Base-by-base conservation (phyloP, 2,888 invertebrate genomes). In the Agonopterix alstromeriana region DNA sequence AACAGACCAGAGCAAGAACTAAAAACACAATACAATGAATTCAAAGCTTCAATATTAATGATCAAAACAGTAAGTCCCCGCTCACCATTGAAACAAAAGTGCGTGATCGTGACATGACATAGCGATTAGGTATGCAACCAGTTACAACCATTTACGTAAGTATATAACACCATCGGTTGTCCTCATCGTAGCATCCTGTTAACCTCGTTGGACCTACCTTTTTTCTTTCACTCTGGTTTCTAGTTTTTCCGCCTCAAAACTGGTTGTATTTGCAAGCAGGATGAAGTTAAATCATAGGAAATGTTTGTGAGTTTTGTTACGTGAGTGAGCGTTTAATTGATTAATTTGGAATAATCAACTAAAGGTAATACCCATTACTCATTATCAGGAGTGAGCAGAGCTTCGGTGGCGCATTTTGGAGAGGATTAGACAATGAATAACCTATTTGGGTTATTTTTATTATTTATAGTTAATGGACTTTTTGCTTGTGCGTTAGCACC, bases 131-230 rank as follows among this genome's bases (percentile, higher is more conserved):
- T 54, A 61, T 56, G 61, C 59, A 60, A 55, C 63, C 55, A 55
- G 63, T 65, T 60, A 50, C 48, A 36, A 48, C 68, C 63, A 58
- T 73, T 72, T 70, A 71, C 61, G 67, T 63, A 63, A 65, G 63
- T 53, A 47, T 53, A 54, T 53, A 46, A 42, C 51, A 55, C 51
- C 65, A 63, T 77, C 63, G 58, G 56, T 63, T 73, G 77, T 70
- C 75, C 74, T 76, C 73, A 46, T 9, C 68, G 57, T 61, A 53
- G 71, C 73, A 77, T 77, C 80, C 77, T 79, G 82, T 73, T 82
- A 63, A 58, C 82, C 82, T 82, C 77, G 77, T 50, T 48, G 50
- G 46, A 49, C 48, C 50, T 51, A 57, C 52, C 54, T 67, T 77
- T 73, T 77, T 77, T 77, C 75, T 77, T 72, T 73, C 67, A 65